phyloP scores from a whole-genome alignment of 2,888 invertebrate species.

The Drosophila cyrtoloma region DNA sequence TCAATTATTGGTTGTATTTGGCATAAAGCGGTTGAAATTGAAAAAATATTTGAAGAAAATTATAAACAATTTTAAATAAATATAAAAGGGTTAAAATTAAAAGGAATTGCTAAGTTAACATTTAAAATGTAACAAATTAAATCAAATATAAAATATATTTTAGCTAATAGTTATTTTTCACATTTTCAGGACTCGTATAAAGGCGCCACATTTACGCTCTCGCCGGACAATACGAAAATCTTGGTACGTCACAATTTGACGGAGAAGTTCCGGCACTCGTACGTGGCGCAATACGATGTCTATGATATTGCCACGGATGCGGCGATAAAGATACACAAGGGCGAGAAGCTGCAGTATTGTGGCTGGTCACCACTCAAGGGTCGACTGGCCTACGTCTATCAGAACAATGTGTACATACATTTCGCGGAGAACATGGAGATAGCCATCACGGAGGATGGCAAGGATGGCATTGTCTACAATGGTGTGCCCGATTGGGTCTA shows the following conservation, averaged over 20 bases:
- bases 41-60: too few relatives aligned
- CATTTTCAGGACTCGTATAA: conserved; percentile 78
- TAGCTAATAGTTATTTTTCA: background rate
- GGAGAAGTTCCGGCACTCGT: conserved; percentile 88
- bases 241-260: conserved; percentile 81
- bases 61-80: background rate
- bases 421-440: conserved; percentile 80
- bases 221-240: conserved; percentile 82
- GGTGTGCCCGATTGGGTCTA: conserved; percentile 97
- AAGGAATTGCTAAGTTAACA: background rate
- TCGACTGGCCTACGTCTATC: conserved; percentile 88
- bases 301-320: conserved; percentile 86
- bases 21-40: too few relatives aligned
- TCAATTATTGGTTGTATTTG: background rate
- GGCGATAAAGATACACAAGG: conserved; percentile 86
- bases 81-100: background rate
- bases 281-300: conserved; percentile 88
- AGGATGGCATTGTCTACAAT: conserved; percentile 89
- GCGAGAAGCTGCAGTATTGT: conserved; percentile 88
- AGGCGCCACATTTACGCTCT: conserved; percentile 81
- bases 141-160: background rate
- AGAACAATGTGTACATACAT: conserved; percentile 89
- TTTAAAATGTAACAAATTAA: background rate
- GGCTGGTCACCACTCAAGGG: conserved; percentile 87
- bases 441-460: conserved; percentile 88